A percentile compares a stretch with the other conserved stretches of the same genome.
Evolutionary conservation across 2,113 vertebrate genomes (phyloP).

Genomic region (Nothoprocta perdicaria): DNA sequence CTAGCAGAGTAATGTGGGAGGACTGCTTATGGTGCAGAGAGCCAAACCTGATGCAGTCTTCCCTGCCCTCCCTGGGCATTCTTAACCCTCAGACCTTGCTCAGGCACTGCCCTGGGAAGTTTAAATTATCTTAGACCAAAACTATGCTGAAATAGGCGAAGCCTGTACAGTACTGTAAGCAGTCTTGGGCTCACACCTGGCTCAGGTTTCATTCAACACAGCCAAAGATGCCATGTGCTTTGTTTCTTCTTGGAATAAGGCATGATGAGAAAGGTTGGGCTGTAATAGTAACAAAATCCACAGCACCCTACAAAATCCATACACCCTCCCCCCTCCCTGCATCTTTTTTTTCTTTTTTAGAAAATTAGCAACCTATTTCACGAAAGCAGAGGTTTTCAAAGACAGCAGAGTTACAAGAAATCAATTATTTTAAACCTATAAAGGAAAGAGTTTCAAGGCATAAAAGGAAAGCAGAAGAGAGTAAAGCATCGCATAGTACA

Average conservation of each 20-base stretch:
- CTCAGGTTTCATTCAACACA: background rate
- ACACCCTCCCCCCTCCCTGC: no score
- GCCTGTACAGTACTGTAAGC: accelerated
- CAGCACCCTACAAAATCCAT: background rate
- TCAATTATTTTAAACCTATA: slow-evolving; percentile 34
- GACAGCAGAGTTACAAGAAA: slow-evolving; percentile 1
- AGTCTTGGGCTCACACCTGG: background rate
- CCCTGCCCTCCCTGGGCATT: background rate
- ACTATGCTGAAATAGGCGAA: background rate
- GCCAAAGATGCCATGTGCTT: background rate
- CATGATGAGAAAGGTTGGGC: background rate
- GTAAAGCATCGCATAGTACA: background rate
- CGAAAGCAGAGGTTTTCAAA: slow-evolving; percentile 9
- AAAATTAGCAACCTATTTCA: background rate
- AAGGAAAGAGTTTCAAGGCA: background rate
- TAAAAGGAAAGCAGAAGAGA: slow-evolving; percentile 8
- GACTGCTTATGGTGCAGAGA: background rate
- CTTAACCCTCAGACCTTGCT: background rate
- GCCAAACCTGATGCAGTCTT: background rate
- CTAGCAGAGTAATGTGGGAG: background rate
- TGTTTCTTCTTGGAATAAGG: background rate
- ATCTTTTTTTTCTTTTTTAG: no score
- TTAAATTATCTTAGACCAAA: background rate
- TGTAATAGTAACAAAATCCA: background rate
- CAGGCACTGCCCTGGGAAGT: background rate